Evolutionary conservation across 1,140 invertebrate genomes (phyloP), one percentile per base, ranked within the genome.

Genomic region (Drosophila yakuba): DNA sequence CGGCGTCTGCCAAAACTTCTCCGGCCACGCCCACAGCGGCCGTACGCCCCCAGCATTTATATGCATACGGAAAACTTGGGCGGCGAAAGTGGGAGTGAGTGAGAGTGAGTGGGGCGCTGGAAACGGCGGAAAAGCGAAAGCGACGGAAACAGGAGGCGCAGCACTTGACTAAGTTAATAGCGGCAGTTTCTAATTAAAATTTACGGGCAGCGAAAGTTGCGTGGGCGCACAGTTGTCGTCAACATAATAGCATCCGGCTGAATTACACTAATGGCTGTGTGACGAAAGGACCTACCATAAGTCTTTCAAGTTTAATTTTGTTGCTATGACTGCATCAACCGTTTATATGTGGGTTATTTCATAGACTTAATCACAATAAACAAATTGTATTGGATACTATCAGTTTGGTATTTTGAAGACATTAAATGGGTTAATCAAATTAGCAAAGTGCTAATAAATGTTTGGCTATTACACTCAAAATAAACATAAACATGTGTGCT

Each of bases 111-210:
- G 71, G 59, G 58, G 36, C 12, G 36, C 5, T 6, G 43, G 64
- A 8, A 17, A 10, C 38, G 60, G 20, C 14, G 56, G 39, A 50
- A 25, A 23, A n/a, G 25, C 20, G 47, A 32, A 32, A 45, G 38
- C 28, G 47, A 23, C 23, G 60, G 51, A 63, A 51, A 58, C 43
- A 52, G 48, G 44, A 64, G 74, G 45, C 17, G 67, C 44, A 68
- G 57, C 78, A 88, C 82, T 86, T 56, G 79, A 79, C 83, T 86
- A 88, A 82, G 59, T 88, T 82, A 86, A 88, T 78, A 72, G 82
- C 78, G 61, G 78, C 69, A 88, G 81, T 88, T 86, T 88, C 83
- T 88, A 86, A 86, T 86, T 86, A 86, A 79, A 86, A 88, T 82
- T 79, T 82, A 69, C 51, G 32, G 39, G 69, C 69, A 76, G 78